Conservation (phyloP, 1,140 invertebrate species). For the Teleogryllus occipitalis region DNA sequence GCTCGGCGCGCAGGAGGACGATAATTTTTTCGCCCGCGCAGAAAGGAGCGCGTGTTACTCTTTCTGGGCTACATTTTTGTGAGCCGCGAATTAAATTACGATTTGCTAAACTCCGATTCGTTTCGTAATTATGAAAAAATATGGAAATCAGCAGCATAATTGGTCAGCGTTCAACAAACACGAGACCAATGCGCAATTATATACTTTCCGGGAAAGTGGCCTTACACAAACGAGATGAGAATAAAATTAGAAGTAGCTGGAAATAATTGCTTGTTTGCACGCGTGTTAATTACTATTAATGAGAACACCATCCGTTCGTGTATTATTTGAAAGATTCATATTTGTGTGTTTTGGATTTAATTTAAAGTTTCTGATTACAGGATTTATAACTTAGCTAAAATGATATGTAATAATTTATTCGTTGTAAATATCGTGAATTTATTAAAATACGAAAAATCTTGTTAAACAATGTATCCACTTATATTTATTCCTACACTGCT, state of each 20-base stretch:
- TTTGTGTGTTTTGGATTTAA: too few relatives aligned
- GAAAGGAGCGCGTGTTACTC: too few relatives aligned
- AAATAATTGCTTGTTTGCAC: background rate
- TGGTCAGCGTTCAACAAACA: background rate
- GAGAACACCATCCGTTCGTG: background rate
- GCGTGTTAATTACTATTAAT: background rate
- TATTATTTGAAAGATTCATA: too few relatives aligned
- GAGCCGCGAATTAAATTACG: background rate
- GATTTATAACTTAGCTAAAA: too few relatives aligned
- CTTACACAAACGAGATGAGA: background rate
- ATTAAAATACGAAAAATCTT: too few relatives aligned
- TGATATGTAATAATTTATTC: too few relatives aligned
- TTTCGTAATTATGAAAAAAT: background rate
- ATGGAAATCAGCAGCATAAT: background rate
- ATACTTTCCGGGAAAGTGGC: background rate
- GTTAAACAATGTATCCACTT: too few relatives aligned
- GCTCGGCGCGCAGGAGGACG: background rate
- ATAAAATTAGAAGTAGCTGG: background rate
- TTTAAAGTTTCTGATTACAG: too few relatives aligned
- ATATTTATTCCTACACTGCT: too few relatives aligned
- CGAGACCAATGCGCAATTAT: background rate
- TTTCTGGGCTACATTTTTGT: too few relatives aligned
- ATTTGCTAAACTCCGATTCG: background rate
- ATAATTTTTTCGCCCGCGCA: background rate
- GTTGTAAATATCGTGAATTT: too few relatives aligned